Evolutionary conservation across 64 coral and sea anemone species (phyloP), one percentile per base, ranked within the genome.

Genomic region (Porites australiensis): DNA sequence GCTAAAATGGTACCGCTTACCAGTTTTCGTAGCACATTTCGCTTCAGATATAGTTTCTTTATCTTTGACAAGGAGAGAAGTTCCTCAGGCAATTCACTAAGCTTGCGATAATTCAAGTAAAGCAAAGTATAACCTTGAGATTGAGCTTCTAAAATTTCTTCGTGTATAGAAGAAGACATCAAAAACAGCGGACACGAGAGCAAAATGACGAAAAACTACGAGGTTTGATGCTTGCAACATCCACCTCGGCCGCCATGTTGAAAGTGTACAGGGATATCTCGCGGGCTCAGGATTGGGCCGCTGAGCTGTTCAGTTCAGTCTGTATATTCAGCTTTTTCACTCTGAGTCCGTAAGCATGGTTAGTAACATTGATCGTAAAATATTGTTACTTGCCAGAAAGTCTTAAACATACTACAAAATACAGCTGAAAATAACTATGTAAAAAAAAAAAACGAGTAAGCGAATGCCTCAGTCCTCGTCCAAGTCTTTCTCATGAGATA

Each of bases 81-180:
- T n/a, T 90, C 88, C 13, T 46, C 60, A 20, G 95, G 95, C n/a
- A 97, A 27, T 44, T 94, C 95, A 59, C 62, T 88, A 4, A 97
- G 89, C 64, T 94, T 82, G 14, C 94, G 95, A 88, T 97, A 97
- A 72, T 97, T 97, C 18, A 97, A 72, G 52, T 97, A 97, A 64
- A 97, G 58, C 49, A 94, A 94, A 14, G 86, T 83, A 77, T 97
- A 66, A 1, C 63, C 66, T 16, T 94, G 72, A 58, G 50, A 44
- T 27, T 72, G 70, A 8, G 95, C 95, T 86, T 94, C 82, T 13
- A 62, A 22, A 62, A 97, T 88, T 4, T 86, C 61, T 22, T 96
- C 90, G 4, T 83, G 18, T 19, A 84, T 63, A 43, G 62, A 50
- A 6, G 61, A 43, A 12, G 44, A 84, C 81, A 84, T 84, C 20